phyloP scores from a whole-genome alignment of 2,797 vertebrate genomes.

The Esox lucius region DNA sequence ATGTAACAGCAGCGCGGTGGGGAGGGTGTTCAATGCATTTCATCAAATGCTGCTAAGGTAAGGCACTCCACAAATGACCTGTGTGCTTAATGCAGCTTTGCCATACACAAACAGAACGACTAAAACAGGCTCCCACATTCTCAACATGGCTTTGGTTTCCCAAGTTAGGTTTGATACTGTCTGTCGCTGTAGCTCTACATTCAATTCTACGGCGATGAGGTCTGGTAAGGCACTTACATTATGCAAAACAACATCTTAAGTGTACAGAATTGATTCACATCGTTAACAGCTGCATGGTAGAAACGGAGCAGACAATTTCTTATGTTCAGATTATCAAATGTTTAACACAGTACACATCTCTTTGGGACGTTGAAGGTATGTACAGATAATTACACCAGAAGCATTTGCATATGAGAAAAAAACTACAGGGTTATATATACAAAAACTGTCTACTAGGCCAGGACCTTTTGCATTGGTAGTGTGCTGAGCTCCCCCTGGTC shows the following conservation, averaged over 20 bases:
- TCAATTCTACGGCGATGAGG: conserved; percentile 21
- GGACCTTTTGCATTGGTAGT: conserved; percentile 15
- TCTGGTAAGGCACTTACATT: conserved; percentile 30
- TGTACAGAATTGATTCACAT: conserved; percentile 15
- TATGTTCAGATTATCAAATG: neutral
- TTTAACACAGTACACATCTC: neutral
- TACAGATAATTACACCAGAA: conserved; percentile 6
- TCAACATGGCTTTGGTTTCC: conserved; percentile 57
- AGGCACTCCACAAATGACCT: conserved; percentile 9
- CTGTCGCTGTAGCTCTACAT: conserved; percentile 20
- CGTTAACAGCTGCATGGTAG: neutral
- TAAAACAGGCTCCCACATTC: neutral
- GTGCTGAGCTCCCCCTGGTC: neutral
- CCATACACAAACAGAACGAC: neutral
- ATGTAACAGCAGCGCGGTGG: neutral
- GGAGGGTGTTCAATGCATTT: neutral
- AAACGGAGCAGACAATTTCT: conserved; percentile 10
- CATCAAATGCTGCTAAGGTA: conserved; percentile 36
- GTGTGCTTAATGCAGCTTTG: neutral
- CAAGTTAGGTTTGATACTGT: conserved; percentile 27
- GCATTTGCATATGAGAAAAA: conserved; percentile 30
- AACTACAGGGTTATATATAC: conserved; percentile 42
- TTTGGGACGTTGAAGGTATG: neutral
- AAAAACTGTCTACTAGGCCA: conserved; percentile 25
- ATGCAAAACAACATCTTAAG: conserved; percentile 18